A percentile compares a stretch with the other conserved stretches of the same genome.
Evolutionary conservation across 1,140 invertebrate genomes (phyloP).

Genomic region (Aphidius ervi): DNA sequence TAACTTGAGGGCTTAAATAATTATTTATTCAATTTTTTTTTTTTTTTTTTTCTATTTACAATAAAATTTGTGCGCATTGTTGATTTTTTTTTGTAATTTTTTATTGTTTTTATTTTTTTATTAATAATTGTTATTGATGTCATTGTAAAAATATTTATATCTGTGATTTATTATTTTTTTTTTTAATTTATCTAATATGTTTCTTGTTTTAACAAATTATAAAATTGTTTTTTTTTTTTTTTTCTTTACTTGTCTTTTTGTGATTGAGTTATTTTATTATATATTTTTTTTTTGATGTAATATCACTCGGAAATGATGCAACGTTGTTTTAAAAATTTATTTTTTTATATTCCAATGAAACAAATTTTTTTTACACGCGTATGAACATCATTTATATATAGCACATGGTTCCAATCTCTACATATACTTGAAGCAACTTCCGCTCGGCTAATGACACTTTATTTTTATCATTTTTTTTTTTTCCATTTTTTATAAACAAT

Average conservation of each 20-base stretch:
- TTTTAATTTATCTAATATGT: no score
- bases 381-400: not conserved
- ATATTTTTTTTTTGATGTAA: not conserved
- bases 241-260: not conserved
- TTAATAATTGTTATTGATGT: no score
- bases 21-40: no score
- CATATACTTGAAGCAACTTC: conserved; percentile 9
- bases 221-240: not conserved
- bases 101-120: no score
- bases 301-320: conserved; percentile 16
- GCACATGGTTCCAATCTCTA: not conserved
- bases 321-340: not conserved
- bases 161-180: no score
- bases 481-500: not conserved
- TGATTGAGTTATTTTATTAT: conserved; percentile 3
- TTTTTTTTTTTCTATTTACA: no score
- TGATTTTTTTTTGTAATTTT: no score
- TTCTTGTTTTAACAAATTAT: no score
- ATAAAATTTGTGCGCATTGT: no score
- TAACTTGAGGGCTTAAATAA: conserved; percentile 18
- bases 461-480: conserved; percentile 2
- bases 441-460: not conserved
- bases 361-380: not conserved
- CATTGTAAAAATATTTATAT: no score
- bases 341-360: not conserved